Percentiles rank a stretch among this genome's conserved stretches.
Evolutionary conservation across 2,888 invertebrate genomes (phyloP).

Genomic region (Spilosoma lubricipeda): DNA sequence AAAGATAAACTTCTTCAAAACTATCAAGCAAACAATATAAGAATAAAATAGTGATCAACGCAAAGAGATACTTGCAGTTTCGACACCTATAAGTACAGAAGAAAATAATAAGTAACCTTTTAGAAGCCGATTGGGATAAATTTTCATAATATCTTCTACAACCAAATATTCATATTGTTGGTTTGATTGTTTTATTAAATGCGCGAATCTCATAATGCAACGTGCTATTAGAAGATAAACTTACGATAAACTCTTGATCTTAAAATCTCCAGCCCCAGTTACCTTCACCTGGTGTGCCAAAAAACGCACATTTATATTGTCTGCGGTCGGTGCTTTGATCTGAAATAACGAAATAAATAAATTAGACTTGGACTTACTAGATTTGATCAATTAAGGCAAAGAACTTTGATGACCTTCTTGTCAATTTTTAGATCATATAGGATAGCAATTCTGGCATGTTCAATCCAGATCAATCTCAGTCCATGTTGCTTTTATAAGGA

Average conservation of each 20-base stretch:
- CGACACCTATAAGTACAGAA: too few relatives aligned
- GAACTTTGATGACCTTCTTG: neutral
- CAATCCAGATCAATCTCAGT: neutral
- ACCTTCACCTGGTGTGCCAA: constrained; percentile 81
- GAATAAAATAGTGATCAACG: too few relatives aligned
- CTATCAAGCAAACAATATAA: too few relatives aligned
- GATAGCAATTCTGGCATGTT: neutral
- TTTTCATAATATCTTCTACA: too few relatives aligned
- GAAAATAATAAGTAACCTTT: too few relatives aligned
- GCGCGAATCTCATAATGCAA: too few relatives aligned
- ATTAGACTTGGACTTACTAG: neutral
- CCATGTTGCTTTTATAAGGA: neutral
- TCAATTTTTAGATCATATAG: neutral
- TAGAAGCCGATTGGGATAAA: too few relatives aligned
- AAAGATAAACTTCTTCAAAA: too few relatives aligned
- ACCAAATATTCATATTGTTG: too few relatives aligned
- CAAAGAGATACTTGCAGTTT: too few relatives aligned
- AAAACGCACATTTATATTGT: constrained; percentile 75
- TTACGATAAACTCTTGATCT: constrained; percentile 84
- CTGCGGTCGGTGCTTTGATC: constrained; percentile 67
- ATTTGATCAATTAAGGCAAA: neutral
- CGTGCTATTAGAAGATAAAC: constrained; percentile 43
- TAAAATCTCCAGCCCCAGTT: constrained; percentile 82
- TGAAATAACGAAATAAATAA: constrained; percentile 45
- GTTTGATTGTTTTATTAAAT: too few relatives aligned